A percentile compares a stretch with the other conserved stretches of the same genome.
Evolutionary conservation across 2,797 vertebrate genomes (phyloP).

Genomic region (Falco rusticolus): DNA sequence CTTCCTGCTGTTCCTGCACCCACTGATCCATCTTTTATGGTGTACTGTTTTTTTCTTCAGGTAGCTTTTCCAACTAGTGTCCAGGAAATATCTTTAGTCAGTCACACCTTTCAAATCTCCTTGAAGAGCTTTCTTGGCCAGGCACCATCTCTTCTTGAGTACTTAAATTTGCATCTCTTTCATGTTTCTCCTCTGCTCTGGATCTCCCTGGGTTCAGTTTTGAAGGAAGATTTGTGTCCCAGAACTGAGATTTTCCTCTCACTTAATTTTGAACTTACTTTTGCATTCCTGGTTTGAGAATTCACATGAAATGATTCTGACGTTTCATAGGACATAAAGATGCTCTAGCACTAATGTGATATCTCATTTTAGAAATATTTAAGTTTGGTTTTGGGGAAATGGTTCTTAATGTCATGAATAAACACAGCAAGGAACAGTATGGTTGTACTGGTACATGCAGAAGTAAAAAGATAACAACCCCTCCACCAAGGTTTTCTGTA

Average conservation of each 20-base stretch:
- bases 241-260: not conserved
- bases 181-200: not conserved
- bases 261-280: not conserved
- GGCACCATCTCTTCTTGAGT: not conserved
- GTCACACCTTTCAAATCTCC: not conserved
- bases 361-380: not conserved
- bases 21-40: not conserved
- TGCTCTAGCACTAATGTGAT: not conserved
- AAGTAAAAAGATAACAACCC: not conserved
- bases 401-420: not conserved
- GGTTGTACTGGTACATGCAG: not conserved
- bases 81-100: not conserved
- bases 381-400: not conserved
- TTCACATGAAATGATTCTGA: not conserved
- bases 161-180: not conserved
- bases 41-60: not conserved
- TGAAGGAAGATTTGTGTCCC: not conserved
- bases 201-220: not conserved
- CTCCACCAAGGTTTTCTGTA: not conserved
- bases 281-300: not conserved
- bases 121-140: not conserved
- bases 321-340: not conserved
- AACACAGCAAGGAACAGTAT: not conserved
- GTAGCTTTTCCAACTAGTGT: not conserved
- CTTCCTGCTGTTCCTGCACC: not conserved